Evolutionary conservation across 53 echinoderm and acorn worm species (phyloP), one percentile per base, ranked within the genome.

Genomic region (Zoroaster sp.): DNA sequence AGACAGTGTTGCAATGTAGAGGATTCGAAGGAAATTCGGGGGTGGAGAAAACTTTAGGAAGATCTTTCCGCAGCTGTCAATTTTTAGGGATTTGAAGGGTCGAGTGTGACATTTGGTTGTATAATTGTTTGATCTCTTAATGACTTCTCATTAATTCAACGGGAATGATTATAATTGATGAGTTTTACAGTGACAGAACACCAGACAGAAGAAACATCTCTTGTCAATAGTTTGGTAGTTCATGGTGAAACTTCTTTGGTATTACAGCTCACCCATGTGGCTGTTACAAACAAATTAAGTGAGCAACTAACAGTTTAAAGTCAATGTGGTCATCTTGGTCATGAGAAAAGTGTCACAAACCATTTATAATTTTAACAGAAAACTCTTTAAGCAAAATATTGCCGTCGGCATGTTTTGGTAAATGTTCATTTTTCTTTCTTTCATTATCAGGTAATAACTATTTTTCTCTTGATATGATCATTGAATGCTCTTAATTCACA

Each of bases 61-160:
- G 38, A 23, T 71, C 81, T 30, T 12, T 85, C 71, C 70, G 31
- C 85, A 85, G 85, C 71, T 85, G 85, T 70, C 70, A 70, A 85
- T 85, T 85, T 54, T 28, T 38, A 14, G 11, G 45, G 49, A 46
- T 10, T 69, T 34, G 28, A 33, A 70, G 70, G 55, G 55, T 59
- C 55, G 25, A 63, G 55, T 32, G 35, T 79, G 59, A 35, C 59
- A 79, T 79, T 59, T 79, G 38, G 53, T 36, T 59, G 37, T 9
- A 55, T 32, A 39, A 55, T 79, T 79, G 35, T 55, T 78, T 78
- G 53, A 55, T 79, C 59, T 23, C 63, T 15, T 79, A 12, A 55
- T 18, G 38, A 71, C 31, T 35, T 36, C 4, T 34, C 32, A 69
- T 34, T 54, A 54, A 18, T 25, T 59, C 21, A 59, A 59, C 63